phyloP scores from a whole-genome alignment of 1,140 invertebrate genomes.

The Potamilus streckersoni region DNA sequence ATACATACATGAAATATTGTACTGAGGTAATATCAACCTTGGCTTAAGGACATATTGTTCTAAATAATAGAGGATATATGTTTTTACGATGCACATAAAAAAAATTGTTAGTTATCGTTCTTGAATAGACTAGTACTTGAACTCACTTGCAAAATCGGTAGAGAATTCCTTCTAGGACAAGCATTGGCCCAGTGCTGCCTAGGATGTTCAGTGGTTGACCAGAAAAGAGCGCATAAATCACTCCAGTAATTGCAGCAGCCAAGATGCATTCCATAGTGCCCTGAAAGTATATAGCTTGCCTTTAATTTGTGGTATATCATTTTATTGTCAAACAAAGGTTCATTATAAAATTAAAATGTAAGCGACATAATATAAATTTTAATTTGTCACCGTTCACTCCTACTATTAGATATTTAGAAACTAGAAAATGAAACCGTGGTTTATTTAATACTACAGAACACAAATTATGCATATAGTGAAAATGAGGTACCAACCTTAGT shows the following conservation, averaged over 20 bases:
- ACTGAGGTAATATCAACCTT: no score
- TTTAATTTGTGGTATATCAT: background rate
- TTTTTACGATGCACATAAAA: background rate
- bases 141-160: slow-evolving; percentile 91
- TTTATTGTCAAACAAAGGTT: background rate
- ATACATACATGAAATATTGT: no score
- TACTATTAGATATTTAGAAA: no score
- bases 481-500: no score
- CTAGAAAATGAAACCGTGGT: no score
- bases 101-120: background rate
- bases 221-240: slow-evolving; percentile 96
- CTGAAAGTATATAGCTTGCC: slow-evolving; percentile 33
- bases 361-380: no score
- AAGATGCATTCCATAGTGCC: slow-evolving; percentile 98
- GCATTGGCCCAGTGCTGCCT: slow-evolving; percentile 98
- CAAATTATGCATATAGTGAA: no score
- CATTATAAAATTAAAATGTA: no score
- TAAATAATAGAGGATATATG: background rate
- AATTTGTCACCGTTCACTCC: no score
- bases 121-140: background rate
- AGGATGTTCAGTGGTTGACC: slow-evolving; percentile 98
- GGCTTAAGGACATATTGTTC: background rate
- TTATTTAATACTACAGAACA: no score
- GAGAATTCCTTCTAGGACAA: slow-evolving; percentile 91
- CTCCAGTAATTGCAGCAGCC: slow-evolving; percentile 94